These are phyloP conservation scores for Venusia cambrica DNA, from an alignment of 2,888 invertebrate species.

Conservation along the genomic window DNA sequence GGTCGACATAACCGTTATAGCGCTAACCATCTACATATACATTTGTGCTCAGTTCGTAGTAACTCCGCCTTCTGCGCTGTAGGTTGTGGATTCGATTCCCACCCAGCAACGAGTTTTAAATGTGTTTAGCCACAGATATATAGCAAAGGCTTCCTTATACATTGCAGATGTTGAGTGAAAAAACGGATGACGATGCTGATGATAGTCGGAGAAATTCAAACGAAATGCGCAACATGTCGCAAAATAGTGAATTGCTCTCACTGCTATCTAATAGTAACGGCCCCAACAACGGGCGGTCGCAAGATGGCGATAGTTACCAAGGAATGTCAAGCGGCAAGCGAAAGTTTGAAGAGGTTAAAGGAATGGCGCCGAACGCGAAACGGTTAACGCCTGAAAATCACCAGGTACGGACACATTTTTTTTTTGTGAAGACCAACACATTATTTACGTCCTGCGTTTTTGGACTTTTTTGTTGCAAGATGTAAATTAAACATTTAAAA, in stretches of 20 bases:
- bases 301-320: constrained; percentile 58
- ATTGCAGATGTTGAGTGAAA: constrained; percentile 88
- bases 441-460: too few relatives aligned
- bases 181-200: constrained; percentile 88
- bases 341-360: constrained; percentile 79
- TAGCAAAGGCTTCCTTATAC: neutral
- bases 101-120: constrained; percentile 9
- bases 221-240: constrained; percentile 49
- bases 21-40: too few relatives aligned
- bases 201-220: constrained; percentile 75
- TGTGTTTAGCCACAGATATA: constrained; percentile 1
- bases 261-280: constrained; percentile 63
- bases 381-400: constrained; percentile 72
- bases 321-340: constrained; percentile 63
- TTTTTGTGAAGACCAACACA: constrained; percentile 1
- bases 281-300: constrained; percentile 57
- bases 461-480: too few relatives aligned
- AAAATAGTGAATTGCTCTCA: constrained; percentile 80
- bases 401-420: constrained; percentile 49
- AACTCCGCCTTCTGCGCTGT: too few relatives aligned
- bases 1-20: too few relatives aligned
- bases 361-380: constrained; percentile 83
- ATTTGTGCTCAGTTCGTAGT: too few relatives aligned
- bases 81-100: too few relatives aligned
- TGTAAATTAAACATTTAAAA: too few relatives aligned